A percentile compares a stretch with the other conserved stretches of the same genome.
Evolutionary conservation across 2,888 invertebrate genomes (phyloP).

Genomic region (Pristionchus mayeri): DNA sequence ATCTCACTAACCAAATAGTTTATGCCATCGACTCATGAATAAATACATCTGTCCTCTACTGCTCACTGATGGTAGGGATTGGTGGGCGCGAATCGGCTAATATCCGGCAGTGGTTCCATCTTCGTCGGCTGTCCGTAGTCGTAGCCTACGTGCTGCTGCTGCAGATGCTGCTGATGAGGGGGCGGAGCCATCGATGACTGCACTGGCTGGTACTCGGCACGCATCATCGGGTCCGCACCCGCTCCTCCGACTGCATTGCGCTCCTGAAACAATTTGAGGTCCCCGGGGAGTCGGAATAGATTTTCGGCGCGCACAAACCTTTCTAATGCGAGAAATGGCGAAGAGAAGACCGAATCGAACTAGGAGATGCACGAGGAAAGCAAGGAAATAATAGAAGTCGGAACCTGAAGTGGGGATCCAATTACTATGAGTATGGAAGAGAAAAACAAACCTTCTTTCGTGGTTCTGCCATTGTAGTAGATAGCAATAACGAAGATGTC

Average conservation of each 20-base stretch:
- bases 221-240: slow-evolving; percentile 28
- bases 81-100: not conserved
- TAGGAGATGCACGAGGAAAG: slow-evolving; percentile 42
- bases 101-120: slow-evolving; percentile 42
- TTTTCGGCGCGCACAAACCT: no score
- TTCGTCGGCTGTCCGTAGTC: slow-evolving; percentile 37
- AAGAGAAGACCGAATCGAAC: slow-evolving; percentile 36
- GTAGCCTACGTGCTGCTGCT: slow-evolving; percentile 38
- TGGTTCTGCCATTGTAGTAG: slow-evolving; percentile 47
- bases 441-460: slow-evolving; percentile 21
- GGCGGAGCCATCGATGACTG: not conserved
- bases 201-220: slow-evolving; percentile 44
- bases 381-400: slow-evolving; percentile 47
- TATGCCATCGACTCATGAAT: not conserved
- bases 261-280: slow-evolving; percentile 24
- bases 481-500: slow-evolving; percentile 50
- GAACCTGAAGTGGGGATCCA: slow-evolving; percentile 32
- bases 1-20: slow-evolving; percentile 60
- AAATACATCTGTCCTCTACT: not conserved
- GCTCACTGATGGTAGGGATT: slow-evolving; percentile 15
- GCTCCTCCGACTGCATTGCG: not conserved
- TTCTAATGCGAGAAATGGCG: slow-evolving; percentile 38
- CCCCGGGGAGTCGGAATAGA: no score
- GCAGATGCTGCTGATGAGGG: not conserved
- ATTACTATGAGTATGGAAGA: not conserved